Evolutionary conservation across 2,113 vertebrate species (phyloP).

Genomic region (Mesembrinibis cayennensis): DNA sequence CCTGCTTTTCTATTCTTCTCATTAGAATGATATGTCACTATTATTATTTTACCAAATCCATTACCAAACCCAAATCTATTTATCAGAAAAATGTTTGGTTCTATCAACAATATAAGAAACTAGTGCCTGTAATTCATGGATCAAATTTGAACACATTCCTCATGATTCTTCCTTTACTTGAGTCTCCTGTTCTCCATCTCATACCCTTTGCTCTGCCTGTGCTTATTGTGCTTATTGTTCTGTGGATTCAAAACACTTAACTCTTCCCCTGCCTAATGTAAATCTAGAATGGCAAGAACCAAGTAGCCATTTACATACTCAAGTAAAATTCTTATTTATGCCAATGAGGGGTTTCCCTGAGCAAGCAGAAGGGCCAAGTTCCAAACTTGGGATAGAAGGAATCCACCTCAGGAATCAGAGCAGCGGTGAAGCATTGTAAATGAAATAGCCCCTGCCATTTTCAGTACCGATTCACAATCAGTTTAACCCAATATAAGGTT

Average conservation of each 20-base stretch:
- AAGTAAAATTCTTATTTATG: background rate
- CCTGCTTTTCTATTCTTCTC: background rate
- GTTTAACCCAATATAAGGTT: background rate
- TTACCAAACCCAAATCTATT: background rate
- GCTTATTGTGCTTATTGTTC: background rate
- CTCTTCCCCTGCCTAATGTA: background rate
- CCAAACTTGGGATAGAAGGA: background rate
- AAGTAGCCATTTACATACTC: background rate
- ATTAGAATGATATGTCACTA: background rate
- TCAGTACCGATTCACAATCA: background rate
- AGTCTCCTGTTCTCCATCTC: background rate
- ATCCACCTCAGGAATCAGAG: background rate
- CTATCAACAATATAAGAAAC: background rate
- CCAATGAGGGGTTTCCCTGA: background rate
- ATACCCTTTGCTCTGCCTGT: background rate
- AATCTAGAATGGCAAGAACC: background rate
- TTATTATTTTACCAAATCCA: background rate
- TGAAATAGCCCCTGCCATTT: background rate
- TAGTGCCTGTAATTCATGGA: background rate
- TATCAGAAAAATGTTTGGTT: background rate
- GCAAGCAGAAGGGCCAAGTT: background rate
- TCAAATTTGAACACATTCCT: background rate
- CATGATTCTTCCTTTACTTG: background rate
- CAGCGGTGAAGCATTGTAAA: background rate
- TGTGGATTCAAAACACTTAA: background rate